Conservation (phyloP, 2,797 vertebrate genomes). For the Coregonus ussuriensis region DNA sequence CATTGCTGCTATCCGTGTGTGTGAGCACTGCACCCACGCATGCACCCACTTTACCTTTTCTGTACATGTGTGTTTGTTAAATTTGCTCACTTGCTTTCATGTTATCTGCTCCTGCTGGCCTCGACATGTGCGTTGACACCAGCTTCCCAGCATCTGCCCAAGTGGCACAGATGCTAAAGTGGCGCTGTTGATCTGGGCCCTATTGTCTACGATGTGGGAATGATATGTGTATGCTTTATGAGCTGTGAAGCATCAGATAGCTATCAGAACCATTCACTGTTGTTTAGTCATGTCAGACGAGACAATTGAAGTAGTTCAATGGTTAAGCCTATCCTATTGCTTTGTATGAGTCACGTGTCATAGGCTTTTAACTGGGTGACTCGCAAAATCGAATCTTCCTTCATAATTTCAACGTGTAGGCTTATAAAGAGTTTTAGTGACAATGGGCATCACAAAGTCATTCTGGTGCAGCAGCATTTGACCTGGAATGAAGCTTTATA, state of each 20-base stretch:
- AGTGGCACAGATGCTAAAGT: too few relatives aligned
- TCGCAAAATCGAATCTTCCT: neutral
- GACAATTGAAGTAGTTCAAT: neutral
- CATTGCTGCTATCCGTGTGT: conserved; percentile 24
- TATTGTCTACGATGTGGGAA: neutral
- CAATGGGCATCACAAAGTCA: neutral
- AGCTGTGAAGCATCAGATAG: neutral
- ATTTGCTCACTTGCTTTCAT: conserved; percentile 27
- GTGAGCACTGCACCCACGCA: conserved; percentile 5
- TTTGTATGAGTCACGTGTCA: neutral
- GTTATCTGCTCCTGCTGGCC: too few relatives aligned
- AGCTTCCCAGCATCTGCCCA: too few relatives aligned
- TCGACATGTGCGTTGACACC: too few relatives aligned
- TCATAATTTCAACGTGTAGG: too few relatives aligned
- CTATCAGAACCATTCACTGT: neutral
- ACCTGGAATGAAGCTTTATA: neutral
- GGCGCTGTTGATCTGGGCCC: too few relatives aligned
- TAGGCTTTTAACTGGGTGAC: neutral
- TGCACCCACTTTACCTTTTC: too few relatives aligned
- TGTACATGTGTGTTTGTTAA: neutral
- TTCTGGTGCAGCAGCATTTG: too few relatives aligned
- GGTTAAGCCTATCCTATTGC: neutral
- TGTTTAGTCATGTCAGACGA: neutral
- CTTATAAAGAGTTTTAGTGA: neutral
- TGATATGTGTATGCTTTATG: neutral